Base-by-base conservation (phyloP, 2,113 vertebrate genomes). In the Thomomys bottae region DNA sequence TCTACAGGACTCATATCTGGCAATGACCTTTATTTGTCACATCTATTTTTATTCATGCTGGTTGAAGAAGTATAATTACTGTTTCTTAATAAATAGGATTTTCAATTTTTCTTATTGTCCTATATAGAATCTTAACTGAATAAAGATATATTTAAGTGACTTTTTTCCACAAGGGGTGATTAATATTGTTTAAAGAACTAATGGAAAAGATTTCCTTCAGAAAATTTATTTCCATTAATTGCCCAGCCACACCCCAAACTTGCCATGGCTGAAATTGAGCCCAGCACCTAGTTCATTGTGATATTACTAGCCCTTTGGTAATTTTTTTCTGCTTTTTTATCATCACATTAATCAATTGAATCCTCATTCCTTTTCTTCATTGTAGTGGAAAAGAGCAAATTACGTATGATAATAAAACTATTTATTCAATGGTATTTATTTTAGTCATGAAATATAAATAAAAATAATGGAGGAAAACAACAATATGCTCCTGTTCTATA, bases 401-500 rank as follows among this genome's bases (percentile, higher is more conserved):
- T 71, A 21, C 61, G n/a, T 61, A 20, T 72, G 5, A 40, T 40
- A 34, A 10, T 38, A 34, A 10, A 94, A 57, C 21, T 54, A 87
- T 34, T 18, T 70, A 8, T 17, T 87, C 6, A 49, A 34, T 17
- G 18, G 2, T 5, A 1, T 36, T 66, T 84, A 18, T 7, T 34
- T 70, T 78, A 21, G 76, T 95, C 86, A 84, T 6, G 40, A 89
- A 87, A 80, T 77, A 87, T 26, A 95, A 82, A 75, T 75, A 75
- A 70, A 61, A 85, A 75, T 34, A 42, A 67, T 34, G 2, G 34
- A n/a, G 0, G 36, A 89, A 77, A 76, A 8, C 12, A 82, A 49
- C 11, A 76, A 88, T 86, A 81, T 42, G 5, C 32, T 54, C 6
- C 24, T 28, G 42, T 42, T 72, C 28, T 64, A 64, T 5, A 23